Percentiles rank a stretch among this genome's conserved stretches.
Conservation (phyloP, 2,797 vertebrate genomes). For the Anolis apletophallus region DNA sequence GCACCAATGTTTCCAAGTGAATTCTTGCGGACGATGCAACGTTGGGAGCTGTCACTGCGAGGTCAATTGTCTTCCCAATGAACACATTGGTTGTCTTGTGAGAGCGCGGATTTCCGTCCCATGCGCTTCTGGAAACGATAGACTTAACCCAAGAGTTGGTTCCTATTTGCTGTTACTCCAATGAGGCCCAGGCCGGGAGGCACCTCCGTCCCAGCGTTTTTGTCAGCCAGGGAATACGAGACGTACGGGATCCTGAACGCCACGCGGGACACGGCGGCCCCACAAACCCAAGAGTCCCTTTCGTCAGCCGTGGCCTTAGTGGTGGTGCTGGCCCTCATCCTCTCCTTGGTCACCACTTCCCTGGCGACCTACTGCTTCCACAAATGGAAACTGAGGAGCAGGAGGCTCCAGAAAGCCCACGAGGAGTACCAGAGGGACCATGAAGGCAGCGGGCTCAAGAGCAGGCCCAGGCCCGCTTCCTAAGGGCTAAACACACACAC, state of each 20-base stretch:
- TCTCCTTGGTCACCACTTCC: conserved; percentile 73
- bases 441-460: conserved; percentile 69
- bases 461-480: conserved; percentile 61
- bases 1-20: accelerated
- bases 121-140: not conserved
- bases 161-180: conserved; percentile 19
- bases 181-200: conserved; percentile 73
- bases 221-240: conserved; percentile 54
- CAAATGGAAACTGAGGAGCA: conserved; percentile 77
- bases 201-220: conserved; percentile 56
- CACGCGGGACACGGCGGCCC: conserved; percentile 58
- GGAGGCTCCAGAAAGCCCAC: conserved; percentile 77
- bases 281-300: conserved; percentile 70
- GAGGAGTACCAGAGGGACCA: conserved; percentile 81
- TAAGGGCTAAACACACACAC: conserved; percentile 17
- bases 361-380: conserved; percentile 80
- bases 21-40: accelerated
- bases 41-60: not conserved
- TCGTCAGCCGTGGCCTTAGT: conserved; percentile 77
- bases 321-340: conserved; percentile 73
- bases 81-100: accelerated
- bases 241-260: conserved; percentile 60
- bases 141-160: not conserved
- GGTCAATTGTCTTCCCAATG: conserved; percentile 1
- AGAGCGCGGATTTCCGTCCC: not conserved